Evolutionary conservation across 2,113 vertebrate species (phyloP).

Genomic region (Tragelaphus strepsiceros): DNA sequence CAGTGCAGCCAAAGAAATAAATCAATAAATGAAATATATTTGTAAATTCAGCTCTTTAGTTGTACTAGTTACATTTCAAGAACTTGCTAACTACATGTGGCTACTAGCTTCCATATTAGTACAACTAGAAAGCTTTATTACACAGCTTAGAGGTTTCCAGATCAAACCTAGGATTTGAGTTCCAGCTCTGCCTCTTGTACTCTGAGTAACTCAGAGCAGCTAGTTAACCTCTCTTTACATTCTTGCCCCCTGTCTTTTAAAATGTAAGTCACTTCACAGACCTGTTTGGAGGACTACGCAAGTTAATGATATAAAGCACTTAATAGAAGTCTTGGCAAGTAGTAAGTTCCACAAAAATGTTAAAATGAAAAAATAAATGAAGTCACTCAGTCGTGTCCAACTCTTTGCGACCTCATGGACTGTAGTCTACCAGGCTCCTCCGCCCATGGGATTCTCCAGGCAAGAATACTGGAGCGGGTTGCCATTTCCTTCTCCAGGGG

Average conservation of each 20-base stretch:
- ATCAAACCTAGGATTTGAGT: not conserved
- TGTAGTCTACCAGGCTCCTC: too few species aligned
- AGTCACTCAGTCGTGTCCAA: too few species aligned
- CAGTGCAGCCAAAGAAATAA: not conserved
- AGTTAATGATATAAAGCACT: not conserved
- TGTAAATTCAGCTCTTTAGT: not conserved
- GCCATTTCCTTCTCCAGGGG: too few species aligned
- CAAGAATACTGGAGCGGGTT: too few species aligned
- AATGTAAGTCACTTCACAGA: not conserved
- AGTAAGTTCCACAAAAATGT: not conserved
- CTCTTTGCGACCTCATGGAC: too few species aligned
- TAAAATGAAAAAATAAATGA: too few species aligned
- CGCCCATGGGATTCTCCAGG: too few species aligned
- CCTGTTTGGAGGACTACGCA: not conserved
- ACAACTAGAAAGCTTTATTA: not conserved
- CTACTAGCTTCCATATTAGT: not conserved
- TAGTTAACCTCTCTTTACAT: not conserved
- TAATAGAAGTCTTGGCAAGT: not conserved
- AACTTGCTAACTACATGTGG: not conserved
- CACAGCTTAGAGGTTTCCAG: not conserved
- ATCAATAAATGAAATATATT: not conserved
- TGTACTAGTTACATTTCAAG: not conserved
- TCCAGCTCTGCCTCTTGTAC: not conserved
- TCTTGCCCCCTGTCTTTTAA: not conserved
- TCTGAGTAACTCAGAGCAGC: not conserved